Percentiles rank a stretch among this genome's conserved stretches.
Conservation (phyloP, 2,113 vertebrate genomes). For the Dipodomys spectabilis region DNA sequence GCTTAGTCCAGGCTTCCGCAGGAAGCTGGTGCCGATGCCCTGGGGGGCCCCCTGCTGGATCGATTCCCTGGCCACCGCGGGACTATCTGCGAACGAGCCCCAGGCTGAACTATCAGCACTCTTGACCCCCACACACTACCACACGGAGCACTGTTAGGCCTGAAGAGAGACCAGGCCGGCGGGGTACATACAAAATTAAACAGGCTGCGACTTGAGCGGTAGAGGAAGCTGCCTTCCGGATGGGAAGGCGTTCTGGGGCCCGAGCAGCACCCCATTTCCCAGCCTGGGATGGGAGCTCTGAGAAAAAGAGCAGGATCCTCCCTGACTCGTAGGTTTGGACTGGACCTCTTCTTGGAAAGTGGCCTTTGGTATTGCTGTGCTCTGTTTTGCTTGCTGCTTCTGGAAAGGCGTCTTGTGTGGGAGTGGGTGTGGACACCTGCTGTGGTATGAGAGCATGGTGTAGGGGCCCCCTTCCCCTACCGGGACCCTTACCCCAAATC, state of each 20-base stretch:
- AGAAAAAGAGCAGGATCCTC: neutral
- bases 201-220: neutral
- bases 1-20: neutral
- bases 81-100: slow-evolving; percentile 79
- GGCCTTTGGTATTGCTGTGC: neutral
- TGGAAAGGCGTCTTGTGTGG: neutral
- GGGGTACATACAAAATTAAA: neutral
- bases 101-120: slow-evolving; percentile 82
- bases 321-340: slow-evolving; percentile 5
- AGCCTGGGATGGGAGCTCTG: neutral
- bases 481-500: neutral
- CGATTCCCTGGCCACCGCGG: slow-evolving; percentile 81
- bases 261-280: neutral
- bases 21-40: slow-evolving; percentile 76
- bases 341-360: neutral
- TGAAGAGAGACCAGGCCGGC: neutral
- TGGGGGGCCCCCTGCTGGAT: slow-evolving; percentile 3
- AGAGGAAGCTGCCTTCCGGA: neutral
- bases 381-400: slow-evolving; percentile 15
- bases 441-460: neutral
- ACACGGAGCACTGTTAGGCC: neutral
- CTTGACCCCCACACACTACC: slow-evolving; percentile 79
- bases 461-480: neutral
- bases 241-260: neutral
- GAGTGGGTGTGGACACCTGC: neutral